These are phyloP conservation scores for Paedocypris sp. DNA, from an alignment of 2,113 vertebrate species.

Conservation along the genomic window DNA sequence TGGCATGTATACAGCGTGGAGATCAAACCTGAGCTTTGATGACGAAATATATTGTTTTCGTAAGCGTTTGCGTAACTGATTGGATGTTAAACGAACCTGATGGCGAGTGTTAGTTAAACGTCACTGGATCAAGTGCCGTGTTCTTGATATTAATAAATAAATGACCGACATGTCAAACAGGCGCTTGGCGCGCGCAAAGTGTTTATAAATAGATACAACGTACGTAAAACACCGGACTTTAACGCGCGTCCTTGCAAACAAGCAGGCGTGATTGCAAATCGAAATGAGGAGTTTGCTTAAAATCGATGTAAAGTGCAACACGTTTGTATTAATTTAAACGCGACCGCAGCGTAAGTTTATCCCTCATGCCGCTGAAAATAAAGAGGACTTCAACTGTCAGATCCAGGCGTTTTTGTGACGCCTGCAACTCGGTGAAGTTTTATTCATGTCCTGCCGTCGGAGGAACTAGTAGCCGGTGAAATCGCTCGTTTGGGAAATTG, in stretches of 20 bases:
- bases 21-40: not conserved
- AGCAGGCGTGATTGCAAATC: no score
- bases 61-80: conserved; percentile 54
- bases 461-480: not conserved
- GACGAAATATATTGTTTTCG: conserved; percentile 25
- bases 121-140: not conserved
- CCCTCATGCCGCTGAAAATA: no score
- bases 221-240: not conserved
- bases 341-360: no score
- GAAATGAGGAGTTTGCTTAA: no score
- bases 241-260: no score
- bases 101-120: not conserved
- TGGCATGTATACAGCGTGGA: not conserved
- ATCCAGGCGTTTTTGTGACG: no score
- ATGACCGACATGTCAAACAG: not conserved
- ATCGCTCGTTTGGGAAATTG: not conserved
- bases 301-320: no score
- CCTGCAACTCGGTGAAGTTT: not conserved
- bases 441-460: not conserved
- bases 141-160: not conserved
- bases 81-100: conserved; percentile 32
- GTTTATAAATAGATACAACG: not conserved
- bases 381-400: no score
- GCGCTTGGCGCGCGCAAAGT: not conserved
- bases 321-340: no score